Percentiles rank a stretch among this genome's conserved stretches.
phyloP scores from a whole-genome alignment of 2,888 invertebrate genomes.

The Callinectes sapidus region DNA sequence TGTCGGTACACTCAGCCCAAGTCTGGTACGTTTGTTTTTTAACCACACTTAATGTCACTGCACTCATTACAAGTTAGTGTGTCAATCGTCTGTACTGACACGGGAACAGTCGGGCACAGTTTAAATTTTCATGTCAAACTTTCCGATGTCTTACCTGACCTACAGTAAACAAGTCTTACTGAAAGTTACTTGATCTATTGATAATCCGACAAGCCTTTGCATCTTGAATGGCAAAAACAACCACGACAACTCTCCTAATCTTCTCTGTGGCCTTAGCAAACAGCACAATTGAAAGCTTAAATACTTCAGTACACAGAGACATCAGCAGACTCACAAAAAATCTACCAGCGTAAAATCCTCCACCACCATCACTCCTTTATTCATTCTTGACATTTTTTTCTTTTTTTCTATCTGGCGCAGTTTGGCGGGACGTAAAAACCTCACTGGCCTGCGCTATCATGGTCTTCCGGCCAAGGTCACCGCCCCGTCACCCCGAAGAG shows the following conservation, averaged over 20 bases:
- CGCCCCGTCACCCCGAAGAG: neutral
- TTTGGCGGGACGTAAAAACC: neutral
- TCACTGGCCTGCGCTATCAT: neutral
- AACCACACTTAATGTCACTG: too few relatives aligned
- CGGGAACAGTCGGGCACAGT: neutral
- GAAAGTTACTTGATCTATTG: too few relatives aligned
- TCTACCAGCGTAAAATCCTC: neutral
- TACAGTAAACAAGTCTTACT: too few relatives aligned
- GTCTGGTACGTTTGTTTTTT: neutral
- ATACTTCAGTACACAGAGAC: neutral
- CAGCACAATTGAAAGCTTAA: too few relatives aligned
- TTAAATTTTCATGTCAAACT: too few relatives aligned
- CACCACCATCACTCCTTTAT: neutral
- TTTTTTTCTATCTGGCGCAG: neutral
- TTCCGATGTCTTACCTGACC: too few relatives aligned
- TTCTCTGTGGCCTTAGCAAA: too few relatives aligned
- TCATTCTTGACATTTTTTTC: neutral
- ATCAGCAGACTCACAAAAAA: neutral
- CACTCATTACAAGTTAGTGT: neutral
- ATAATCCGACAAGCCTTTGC: too few relatives aligned
- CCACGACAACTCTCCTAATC: too few relatives aligned
- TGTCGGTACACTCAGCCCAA: neutral
- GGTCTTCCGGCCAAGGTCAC: neutral
- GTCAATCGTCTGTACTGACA: neutral
- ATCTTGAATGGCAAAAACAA: too few relatives aligned